Conservation (phyloP, 2,888 invertebrate genomes). For the Ypsolopha sequella region DNA sequence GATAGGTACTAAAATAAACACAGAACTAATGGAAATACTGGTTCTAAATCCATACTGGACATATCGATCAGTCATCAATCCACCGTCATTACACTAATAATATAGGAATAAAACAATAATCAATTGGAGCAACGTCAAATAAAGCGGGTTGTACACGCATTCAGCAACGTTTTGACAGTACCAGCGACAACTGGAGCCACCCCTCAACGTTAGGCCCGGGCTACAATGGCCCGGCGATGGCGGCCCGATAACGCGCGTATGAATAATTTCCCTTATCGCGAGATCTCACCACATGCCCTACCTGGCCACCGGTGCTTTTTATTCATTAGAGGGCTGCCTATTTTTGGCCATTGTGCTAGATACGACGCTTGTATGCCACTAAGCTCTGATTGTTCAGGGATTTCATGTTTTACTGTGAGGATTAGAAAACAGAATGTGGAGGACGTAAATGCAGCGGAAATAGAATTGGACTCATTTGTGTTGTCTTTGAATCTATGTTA, state of each 20-base stretch:
- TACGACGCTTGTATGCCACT: slow-evolving; percentile 52
- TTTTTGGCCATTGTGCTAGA: slow-evolving; percentile 61
- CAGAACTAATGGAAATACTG: too few species aligned
- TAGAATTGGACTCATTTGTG: slow-evolving; percentile 28
- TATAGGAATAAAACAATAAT: slow-evolving; percentile 47
- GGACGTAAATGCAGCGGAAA: slow-evolving; percentile 31
- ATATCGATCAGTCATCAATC: too few species aligned
- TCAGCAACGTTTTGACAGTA: slow-evolving; percentile 56
- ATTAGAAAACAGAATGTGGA: slow-evolving; percentile 41
- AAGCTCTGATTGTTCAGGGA: slow-evolving; percentile 56
- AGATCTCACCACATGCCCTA: slow-evolving; percentile 70
- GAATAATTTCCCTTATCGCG: slow-evolving; percentile 69
- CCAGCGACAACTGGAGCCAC: slow-evolving; percentile 59
- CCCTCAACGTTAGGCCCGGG: slow-evolving; percentile 58
- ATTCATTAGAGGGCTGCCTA: slow-evolving; percentile 61
- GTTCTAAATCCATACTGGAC: too few species aligned
- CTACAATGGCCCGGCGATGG: slow-evolving; percentile 65
- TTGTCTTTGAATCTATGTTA: slow-evolving; percentile 22
- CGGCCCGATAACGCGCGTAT: slow-evolving; percentile 65
- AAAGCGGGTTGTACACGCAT: slow-evolving; percentile 41
- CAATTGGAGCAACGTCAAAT: slow-evolving; percentile 45
- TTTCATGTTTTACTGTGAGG: slow-evolving; percentile 45
- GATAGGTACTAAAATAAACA: too few species aligned
- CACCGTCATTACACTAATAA: too few species aligned
- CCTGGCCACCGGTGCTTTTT: slow-evolving; percentile 59